phyloP scores from a whole-genome alignment of 2,113 vertebrate species.

The Rhynchopsitta pachyrhyncha region DNA sequence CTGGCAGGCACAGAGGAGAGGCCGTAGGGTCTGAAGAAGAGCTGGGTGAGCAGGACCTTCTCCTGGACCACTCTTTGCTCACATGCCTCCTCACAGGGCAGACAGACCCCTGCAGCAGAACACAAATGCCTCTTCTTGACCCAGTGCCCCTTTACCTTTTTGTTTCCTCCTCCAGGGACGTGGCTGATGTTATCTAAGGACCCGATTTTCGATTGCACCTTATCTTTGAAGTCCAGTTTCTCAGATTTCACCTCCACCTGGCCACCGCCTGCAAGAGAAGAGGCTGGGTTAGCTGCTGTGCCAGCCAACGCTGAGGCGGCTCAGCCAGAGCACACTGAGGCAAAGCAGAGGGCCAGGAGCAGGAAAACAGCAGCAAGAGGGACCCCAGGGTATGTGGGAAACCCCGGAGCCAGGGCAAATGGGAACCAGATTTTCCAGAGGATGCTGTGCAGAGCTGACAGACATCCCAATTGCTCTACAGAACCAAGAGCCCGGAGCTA shows the following conservation, averaged over 20 bases:
- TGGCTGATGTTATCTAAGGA: constrained; percentile 94
- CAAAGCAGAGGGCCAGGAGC: neutral
- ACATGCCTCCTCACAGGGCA: no score
- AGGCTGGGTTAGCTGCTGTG: neutral
- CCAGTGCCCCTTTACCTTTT: constrained; percentile 77
- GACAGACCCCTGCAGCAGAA: neutral
- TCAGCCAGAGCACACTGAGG: neutral
- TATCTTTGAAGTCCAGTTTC: constrained; percentile 94
- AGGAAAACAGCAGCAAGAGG: neutral
- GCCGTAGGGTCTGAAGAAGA: neutral
- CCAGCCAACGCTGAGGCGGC: neutral
- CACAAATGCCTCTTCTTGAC: fast-evolving
- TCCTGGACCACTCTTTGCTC: fast-evolving
- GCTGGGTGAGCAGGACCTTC: neutral
- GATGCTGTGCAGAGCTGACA: neutral
- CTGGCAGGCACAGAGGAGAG: neutral
- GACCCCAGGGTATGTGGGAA: neutral
- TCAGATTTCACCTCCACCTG: constrained; percentile 94
- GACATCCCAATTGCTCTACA: neutral
- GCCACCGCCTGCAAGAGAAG: constrained; percentile 84
- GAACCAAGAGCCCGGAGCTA: neutral
- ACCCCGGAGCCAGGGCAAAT: neutral
- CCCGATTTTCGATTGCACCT: constrained; percentile 93
- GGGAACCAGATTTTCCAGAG: neutral
- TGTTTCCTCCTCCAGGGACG: constrained; percentile 90